Evolutionary conservation across 2,113 vertebrate genomes (phyloP), one percentile per base, ranked within the genome.

Genomic region (Calidris pugnax): DNA sequence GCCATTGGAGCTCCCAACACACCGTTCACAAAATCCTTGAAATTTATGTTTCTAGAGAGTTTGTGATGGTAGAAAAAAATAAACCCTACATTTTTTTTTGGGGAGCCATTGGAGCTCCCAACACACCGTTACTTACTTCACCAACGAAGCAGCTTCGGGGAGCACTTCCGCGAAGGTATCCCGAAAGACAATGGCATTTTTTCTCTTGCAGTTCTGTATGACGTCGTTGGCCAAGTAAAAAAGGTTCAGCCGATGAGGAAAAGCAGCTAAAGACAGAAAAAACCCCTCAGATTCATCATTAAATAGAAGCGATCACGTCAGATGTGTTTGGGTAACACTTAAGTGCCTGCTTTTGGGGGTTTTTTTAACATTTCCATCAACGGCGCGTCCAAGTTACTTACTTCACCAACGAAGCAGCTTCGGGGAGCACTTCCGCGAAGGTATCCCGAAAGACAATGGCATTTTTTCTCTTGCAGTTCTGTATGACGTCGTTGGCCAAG

Each of bases 171-270:
- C 99, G 23, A 99, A 99, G 4, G 99, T 96, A 19, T 99, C 97
- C 4, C 99, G 99, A 81, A 99, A 99, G n/a, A 99, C 98, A 7
- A 99, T 98, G 7, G 99, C 99, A 1, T 99, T 99, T 94, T 99
- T 99, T 73, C 99, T 98, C 93, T 99, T 99, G 98, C 99, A 99
- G 98, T 99, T 99, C 97, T 99, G 99, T 82, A 99, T 99, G 91
- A 99, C 99, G 45, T 99, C 99, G 6, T 99, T 99, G 95, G 99
- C 99, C 91, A 99, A 93, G 97, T 99, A 99, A 95, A 99, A 99
- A 39, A 99, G 99, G 97, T 99, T 99, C 97, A 99, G 97, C 19
- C 99, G 98, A 85, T 99, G 99, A 76, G 98, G 98, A 96, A 99
- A 98, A 66, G 99, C 99, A 93, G 99, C 99, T 99, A 82, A 69